Evolutionary conservation across 2,797 vertebrate species (phyloP), one percentile per base, ranked within the genome.

Genomic region (Tolypeutes matacus): DNA sequence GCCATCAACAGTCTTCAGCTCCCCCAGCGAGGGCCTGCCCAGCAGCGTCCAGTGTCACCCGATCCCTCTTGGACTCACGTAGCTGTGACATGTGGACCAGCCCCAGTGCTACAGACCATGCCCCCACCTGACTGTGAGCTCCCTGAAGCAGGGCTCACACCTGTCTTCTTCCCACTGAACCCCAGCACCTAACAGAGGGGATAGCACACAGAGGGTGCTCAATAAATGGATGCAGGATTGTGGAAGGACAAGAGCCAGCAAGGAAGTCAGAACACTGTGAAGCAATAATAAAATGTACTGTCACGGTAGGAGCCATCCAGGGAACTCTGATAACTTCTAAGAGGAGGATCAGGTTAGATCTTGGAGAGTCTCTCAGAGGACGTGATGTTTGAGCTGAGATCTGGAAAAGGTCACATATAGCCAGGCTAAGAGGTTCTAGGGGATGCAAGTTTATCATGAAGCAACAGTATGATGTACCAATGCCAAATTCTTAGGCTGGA

Each of bases 21-120:
- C 42, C 36, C 36, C 18, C 29, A 80, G 64, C 25, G 15, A 80
- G 58, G 18, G 11, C 49, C 21, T 4, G 36, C 42, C 53, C 29
- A 20, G 78, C 1, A 1, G 20, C 21, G 17, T 3, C 10, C 18
- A 0, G 9, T 36, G 46, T 67, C 20, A 1, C 9, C 34, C 62
- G 89, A 76, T 6, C 49, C 42, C 60, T 58, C 3, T 2, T 20
- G 49, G 39, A 58, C 60, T 60, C 62, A 11, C 31, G 17, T 3
- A 31, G 84, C 69, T 58, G 27, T 67, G 60, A 12, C 60, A 42
- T 56, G 64, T 27, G 36, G 62, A 77, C 62, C 11, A 34, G 36
- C 21, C 5, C 20, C 11, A 0, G 29, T 85, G 80, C 12, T 34
- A 23, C 25, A 29, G 56, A 46, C 36, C 9, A 8, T 25, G 25